These are phyloP conservation scores for Remorina albescens DNA, from an alignment of 2,797 vertebrate species.

Conservation along the genomic window DNA sequence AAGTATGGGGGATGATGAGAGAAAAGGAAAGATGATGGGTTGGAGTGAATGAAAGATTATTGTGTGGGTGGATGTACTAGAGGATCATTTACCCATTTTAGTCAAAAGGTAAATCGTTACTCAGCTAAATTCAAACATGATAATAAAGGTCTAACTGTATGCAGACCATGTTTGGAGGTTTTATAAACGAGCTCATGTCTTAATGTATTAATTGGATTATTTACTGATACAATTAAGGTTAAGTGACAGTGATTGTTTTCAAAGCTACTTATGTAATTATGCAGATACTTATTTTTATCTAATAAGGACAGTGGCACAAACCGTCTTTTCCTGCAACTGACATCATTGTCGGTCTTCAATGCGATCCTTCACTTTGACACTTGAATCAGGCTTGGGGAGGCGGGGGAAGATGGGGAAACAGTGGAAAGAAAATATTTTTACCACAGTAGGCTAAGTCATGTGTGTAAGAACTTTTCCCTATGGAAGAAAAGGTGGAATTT, in stretches of 20 bases:
- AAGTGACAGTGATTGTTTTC: constrained; percentile 1
- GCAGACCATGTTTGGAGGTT: neutral
- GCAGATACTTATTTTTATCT: neutral
- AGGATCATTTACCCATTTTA: constrained; percentile 1
- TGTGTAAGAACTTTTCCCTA: constrained; percentile 53
- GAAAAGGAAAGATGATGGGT: constrained; percentile 12
- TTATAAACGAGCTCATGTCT: neutral
- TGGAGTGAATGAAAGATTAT: constrained; percentile 8
- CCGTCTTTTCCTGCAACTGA: constrained; percentile 1
- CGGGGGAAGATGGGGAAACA: constrained; percentile 17
- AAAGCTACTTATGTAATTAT: neutral
- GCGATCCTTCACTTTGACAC: constrained; percentile 2
- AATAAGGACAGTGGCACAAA: neutral
- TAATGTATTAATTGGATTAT: neutral
- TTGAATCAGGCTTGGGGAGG: constrained; percentile 21
- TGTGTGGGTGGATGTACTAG: neutral
- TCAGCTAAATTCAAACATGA: constrained; percentile 6
- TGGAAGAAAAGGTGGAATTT: constrained; percentile 59
- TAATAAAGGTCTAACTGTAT: neutral
- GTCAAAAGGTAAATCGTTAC: neutral
- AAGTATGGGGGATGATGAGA: constrained; percentile 37
- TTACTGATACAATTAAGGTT: neutral
- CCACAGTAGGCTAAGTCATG: constrained; percentile 39
- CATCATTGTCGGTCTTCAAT: constrained; percentile 9
- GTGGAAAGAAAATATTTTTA: constrained; percentile 27